Base-by-base conservation (phyloP, 2,797 vertebrate species). In the Aotus griseimembra region DNA sequence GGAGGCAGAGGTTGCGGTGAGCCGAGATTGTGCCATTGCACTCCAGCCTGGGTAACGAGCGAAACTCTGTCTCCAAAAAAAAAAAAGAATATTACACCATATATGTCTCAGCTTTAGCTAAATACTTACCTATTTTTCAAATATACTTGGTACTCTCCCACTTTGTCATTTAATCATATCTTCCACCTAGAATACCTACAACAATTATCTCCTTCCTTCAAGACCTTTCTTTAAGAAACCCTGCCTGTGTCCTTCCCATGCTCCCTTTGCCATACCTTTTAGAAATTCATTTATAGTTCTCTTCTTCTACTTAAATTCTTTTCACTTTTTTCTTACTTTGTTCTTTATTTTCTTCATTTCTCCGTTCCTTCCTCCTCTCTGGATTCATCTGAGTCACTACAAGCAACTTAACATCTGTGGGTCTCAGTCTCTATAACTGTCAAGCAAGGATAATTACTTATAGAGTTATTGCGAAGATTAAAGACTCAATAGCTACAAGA, bases 241-340 rank as follows among this genome's bases (percentile, higher is more conserved):
- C 67, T 95, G 12, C 41, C 67, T 79, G 0, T 94, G 19, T 91
- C 30, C 48, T 12, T 96, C 14, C 30, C 13, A 61, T 76, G 33
- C 2, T 30, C 22, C 33, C 36, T 90, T 95, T 17, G 82, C 36
- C 39, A 91, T 2, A 7, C 17, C 10, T 85, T 20, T 41, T 82
- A 96, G n/a, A 97, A 94, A 94, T 88, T 72, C 88, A 39, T 84
- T 85, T 88, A 58, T 90, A 61, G 77, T 92, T 41, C 22, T 77
- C 5, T 64, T 81, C 39, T 80, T 85, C 30, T 88, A 30, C 80
- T 81, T 92, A 83, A 70, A 44, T 46, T 90, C 13, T 82, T 96
- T 72, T 87, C 0, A 58, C 30, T 81, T 91, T 92, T 93, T 87
- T 12, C 22, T 70, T 70, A 46, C 76, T 76, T 90, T 85, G n/a